These are phyloP conservation scores for Heterodera carotae DNA, from an alignment of 1,140 invertebrate genomes.

Conservation along the genomic window DNA sequence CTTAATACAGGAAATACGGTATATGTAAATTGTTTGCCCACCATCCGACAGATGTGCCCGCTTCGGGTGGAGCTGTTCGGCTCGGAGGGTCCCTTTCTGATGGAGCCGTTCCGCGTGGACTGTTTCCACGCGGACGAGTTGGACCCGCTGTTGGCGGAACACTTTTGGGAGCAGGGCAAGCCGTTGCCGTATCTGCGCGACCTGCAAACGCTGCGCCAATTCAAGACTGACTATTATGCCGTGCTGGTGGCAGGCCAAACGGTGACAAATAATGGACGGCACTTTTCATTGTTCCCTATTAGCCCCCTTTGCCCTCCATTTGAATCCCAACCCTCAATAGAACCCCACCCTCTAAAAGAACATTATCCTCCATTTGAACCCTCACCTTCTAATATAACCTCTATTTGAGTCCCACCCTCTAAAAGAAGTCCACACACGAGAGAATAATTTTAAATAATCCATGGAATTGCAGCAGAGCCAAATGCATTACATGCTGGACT, in stretches of 20 bases:
- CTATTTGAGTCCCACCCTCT: too few relatives aligned
- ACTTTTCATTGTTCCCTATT: too few relatives aligned
- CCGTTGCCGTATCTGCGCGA: constrained; percentile 51
- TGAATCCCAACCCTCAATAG: too few relatives aligned
- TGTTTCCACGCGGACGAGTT: constrained; percentile 28
- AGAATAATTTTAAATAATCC: too few relatives aligned
- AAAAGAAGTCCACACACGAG: too few relatives aligned
- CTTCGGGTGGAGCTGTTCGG: constrained; percentile 38
- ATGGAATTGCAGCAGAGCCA: constrained; percentile 30
- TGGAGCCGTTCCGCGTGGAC: constrained; percentile 36
- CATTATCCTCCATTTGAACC: too few relatives aligned
- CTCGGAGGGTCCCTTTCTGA: constrained; percentile 41
- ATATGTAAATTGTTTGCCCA: constrained; percentile 10
- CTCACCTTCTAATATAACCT: too few relatives aligned
- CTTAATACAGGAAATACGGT: neutral
- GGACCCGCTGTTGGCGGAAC: constrained; percentile 39
- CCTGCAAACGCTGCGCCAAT: constrained; percentile 41
- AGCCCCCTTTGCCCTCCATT: too few relatives aligned
- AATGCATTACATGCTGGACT: constrained; percentile 50
- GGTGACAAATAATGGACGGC: constrained; percentile 25
- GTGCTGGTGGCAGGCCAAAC: constrained; percentile 44
- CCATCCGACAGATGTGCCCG: constrained; percentile 32
- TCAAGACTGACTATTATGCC: constrained; percentile 48
- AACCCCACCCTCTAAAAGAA: too few relatives aligned
- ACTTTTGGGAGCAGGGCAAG: constrained; percentile 48